Percentiles rank a stretch among this genome's conserved stretches.
phyloP scores from a whole-genome alignment of 2,888 invertebrate genomes.

The Chaitophorus viminalis region DNA sequence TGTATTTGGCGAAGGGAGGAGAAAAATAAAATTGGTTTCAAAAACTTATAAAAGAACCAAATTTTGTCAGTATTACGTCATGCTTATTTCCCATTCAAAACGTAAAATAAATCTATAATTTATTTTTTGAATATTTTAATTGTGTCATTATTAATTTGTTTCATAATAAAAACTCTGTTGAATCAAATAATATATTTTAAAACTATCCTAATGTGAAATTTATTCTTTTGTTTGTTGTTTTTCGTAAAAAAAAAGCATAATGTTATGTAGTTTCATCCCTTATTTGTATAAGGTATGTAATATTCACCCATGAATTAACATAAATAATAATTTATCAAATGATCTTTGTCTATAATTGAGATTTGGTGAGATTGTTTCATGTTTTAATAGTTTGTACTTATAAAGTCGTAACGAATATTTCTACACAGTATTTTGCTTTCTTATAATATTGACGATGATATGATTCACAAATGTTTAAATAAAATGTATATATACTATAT shows the following conservation, averaged over 20 bases:
- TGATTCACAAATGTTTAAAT: not conserved
- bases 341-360: not conserved
- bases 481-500: too few relatives aligned
- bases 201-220: not conserved
- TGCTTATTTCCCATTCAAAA: not conserved
- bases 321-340: constrained; percentile 1
- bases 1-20: not conserved
- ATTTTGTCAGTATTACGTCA: constrained; percentile 27
- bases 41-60: not conserved
- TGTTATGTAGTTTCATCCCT: too few relatives aligned
- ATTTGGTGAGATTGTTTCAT: constrained; percentile 15
- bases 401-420: not conserved
- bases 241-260: not conserved
- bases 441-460: not conserved
- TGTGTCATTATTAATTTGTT: not conserved
- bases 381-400: constrained; percentile 29
- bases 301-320: not conserved
- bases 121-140: not conserved
- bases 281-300: not conserved
- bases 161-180: not conserved
- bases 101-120: not conserved
- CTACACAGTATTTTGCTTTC: not conserved
- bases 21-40: constrained; percentile 14
- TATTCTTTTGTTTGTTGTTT: not conserved
- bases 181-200: not conserved